Evolutionary conservation across 2,113 vertebrate genomes (phyloP).

Genomic region (Athene cunicularia): DNA sequence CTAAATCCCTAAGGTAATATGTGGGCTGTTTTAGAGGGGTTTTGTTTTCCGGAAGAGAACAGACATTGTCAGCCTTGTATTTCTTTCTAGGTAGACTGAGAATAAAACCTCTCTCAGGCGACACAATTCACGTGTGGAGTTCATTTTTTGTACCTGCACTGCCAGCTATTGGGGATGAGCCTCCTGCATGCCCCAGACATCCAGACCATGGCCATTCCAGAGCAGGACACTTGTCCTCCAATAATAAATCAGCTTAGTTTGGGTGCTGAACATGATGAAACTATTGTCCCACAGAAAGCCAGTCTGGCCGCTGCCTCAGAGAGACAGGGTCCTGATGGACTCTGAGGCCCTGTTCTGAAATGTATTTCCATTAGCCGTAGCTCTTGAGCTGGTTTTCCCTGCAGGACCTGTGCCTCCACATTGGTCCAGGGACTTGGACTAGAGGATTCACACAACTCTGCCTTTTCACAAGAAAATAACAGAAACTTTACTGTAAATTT

Average conservation of each 20-base stretch:
- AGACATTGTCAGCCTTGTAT: neutral
- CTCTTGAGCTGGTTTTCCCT: neutral
- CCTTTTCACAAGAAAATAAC: neutral
- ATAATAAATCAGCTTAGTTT: neutral
- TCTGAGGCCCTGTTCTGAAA: neutral
- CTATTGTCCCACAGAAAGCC: neutral
- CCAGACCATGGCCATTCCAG: neutral
- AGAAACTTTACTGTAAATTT: neutral
- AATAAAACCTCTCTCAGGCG: neutral
- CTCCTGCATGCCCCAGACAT: neutral
- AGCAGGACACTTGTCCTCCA: neutral
- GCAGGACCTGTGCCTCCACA: neutral
- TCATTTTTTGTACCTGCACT: neutral
- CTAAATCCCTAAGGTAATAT: neutral
- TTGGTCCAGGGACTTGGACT: neutral
- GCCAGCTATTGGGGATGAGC: fast-evolving
- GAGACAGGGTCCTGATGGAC: too few species aligned
- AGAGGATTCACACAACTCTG: neutral
- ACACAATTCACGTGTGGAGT: fast-evolving
- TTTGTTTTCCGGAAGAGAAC: neutral
- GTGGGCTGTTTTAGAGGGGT: neutral
- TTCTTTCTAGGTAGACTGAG: neutral
- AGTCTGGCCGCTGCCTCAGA: fast-evolving
- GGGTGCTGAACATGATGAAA: neutral
- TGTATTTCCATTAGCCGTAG: neutral